Conservation (phyloP, 1,140 invertebrate genomes). For the Caenorhabditis remanei region DNA sequence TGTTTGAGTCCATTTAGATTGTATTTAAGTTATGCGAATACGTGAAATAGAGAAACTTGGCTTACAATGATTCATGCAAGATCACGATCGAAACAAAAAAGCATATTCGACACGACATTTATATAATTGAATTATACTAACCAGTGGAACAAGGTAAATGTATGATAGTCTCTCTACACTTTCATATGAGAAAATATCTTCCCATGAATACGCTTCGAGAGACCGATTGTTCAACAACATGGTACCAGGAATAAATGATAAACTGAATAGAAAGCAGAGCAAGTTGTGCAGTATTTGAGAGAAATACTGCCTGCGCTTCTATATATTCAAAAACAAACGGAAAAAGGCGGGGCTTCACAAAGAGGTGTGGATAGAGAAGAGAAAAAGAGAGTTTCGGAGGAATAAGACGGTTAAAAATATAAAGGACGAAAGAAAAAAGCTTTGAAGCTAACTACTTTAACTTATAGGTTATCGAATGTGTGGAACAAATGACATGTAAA, state of each 20-base stretch:
- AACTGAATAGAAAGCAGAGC: background rate
- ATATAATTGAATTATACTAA: conserved; percentile 24
- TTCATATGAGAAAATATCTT: conserved; percentile 21
- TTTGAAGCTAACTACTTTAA: background rate
- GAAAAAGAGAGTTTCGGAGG: background rate
- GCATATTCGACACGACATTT: background rate
- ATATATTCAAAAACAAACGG: conserved; percentile 38
- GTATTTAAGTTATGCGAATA: no score
- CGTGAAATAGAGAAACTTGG: no score
- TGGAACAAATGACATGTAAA: background rate
- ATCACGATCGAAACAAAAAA: background rate
- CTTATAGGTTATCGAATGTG: background rate
- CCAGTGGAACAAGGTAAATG: conserved; percentile 16
- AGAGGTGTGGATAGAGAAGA: background rate
- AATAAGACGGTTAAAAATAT: conserved; percentile 32
- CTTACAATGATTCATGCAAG: no score
- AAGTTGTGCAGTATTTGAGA: background rate
- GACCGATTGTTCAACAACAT: conserved; percentile 29
- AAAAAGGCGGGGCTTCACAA: background rate
- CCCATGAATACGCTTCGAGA: background rate
- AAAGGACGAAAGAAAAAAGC: background rate
- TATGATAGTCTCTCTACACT: conserved; percentile 2
- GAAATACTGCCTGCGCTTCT: conserved; percentile 12
- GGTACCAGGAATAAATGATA: background rate
- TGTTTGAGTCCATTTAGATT: background rate